Base-by-base conservation (phyloP, 2,888 invertebrate species). In the Smittia aterrima region DNA sequence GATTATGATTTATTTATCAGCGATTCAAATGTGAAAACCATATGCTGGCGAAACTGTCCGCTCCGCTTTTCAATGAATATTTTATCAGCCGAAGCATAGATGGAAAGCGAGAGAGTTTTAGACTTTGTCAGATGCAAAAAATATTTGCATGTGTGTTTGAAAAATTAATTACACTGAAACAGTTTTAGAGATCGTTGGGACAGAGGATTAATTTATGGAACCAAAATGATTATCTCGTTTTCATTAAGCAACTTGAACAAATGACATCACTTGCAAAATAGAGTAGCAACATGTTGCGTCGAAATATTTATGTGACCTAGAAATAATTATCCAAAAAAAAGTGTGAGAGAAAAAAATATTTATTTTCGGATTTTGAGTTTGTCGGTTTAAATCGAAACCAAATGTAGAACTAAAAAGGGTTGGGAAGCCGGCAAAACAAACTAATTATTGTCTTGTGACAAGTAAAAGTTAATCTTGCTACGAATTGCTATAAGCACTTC, bases 1-100 rank as follows among this genome's bases (percentile, higher is more conserved):
- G 71, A 72, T 72, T 72, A 72, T 72, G 72, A 72, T 72, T 72
- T 72, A 72, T 72, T 72, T 72, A 72, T 72, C 62, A 72, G 62
- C 54, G 38, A 62, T 54, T 22, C 27, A 62, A 62, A 72, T 72
- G 72, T 40, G 62, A 72, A 72, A 62, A 72, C 58, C 72, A 72
- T 72, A 72, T 72, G 72, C 58, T 72, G 72, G 72, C 72, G 16
- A 62, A 71, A 54, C 58, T 58, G 58, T 22, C 27, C 64, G 27
- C 27, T 27, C 4, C 22, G 27, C 25, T 64, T 58, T 27, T 64
- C 64, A n/a, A 64, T 64, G 64, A 64, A 64, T 64, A 64, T 64
- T 27, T 64, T 64, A 64, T 64, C 58, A 7, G 58, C 58, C 18
- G 58, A 22, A 58, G 58, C 58, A 58, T 58, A 58, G 22, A 58